Base-by-base conservation (phyloP, 1,140 invertebrate genomes). In the Acromyrmex charruanus region DNA sequence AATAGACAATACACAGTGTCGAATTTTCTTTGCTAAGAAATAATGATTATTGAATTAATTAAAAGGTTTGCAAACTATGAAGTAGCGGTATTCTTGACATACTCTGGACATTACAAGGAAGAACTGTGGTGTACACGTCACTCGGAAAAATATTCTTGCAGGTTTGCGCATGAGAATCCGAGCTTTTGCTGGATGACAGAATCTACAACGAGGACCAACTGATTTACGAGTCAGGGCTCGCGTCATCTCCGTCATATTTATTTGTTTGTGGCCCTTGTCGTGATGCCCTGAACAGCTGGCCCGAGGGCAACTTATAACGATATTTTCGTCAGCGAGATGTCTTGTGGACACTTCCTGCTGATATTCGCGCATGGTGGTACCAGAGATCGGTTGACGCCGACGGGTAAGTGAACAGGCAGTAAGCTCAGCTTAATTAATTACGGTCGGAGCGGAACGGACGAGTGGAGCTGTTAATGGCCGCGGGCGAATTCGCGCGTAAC, bases 401-500 rank as follows among this genome's bases (percentile, higher is more conserved):
- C 72, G 72, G 71, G 82, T 79, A 85, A 85, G 59, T 79, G 82
- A 85, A 58, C 80, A 84, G 80, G 80, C 80, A 75, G 80, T 84
- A 84, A 84, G 80, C 80, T 84, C 80, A 85, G 72, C 84, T 85
- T 85, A 85, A 85, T 85, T 85, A 85, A 85, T 85, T 85, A 85
- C 84, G 59, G 61, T 85, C 59, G 75, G 49, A 85, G 72, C 74
- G 80, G 80, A 75, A 84, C 80, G 80, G 80, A 84, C 80, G 69
- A 82, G 55, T 44, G 55, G 69, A 74, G 80, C 55, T 84, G 80
- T 84, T 84, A 84, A 84, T 84, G 80, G 80, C 80, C 80, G 69
- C 80, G 28, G 68, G 80, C 80, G 55, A 84, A 84, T 61, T 53
- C 69, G 80, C 80, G 80, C 69, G 80, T 44, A 75, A 75, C 69